Evolutionary conservation across 2,888 invertebrate genomes (phyloP).

Genomic region (Agrotis exclamationis): DNA sequence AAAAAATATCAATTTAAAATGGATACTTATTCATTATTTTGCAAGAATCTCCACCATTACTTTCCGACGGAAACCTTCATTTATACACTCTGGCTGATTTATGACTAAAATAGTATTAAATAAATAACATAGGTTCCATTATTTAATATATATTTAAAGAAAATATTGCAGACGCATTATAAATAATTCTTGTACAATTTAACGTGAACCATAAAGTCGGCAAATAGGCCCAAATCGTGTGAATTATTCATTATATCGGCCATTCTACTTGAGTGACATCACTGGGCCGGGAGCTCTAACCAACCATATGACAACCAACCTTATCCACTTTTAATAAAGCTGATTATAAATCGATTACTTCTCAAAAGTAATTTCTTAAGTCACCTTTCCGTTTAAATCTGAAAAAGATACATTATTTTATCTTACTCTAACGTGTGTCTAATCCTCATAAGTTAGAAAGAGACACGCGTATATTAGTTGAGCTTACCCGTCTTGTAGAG

Average conservation of each 20-base stretch:
- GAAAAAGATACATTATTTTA: conserved; percentile 69
- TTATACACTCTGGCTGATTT: background rate
- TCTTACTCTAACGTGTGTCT: conserved; percentile 75
- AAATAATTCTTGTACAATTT: conserved; percentile 54
- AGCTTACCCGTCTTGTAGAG: conserved; percentile 70
- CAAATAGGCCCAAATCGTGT: conserved; percentile 74
- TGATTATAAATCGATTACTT: conserved; percentile 63
- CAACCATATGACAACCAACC: conserved; percentile 54
- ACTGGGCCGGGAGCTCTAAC: conserved; percentile 44
- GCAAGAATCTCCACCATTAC: background rate
- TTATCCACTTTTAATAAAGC: conserved; percentile 63
- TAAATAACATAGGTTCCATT: conserved; percentile 13
- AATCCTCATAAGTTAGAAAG: conserved; percentile 73
- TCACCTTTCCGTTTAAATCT: conserved; percentile 71
- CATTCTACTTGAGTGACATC: conserved; percentile 77
- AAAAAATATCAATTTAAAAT: background rate
- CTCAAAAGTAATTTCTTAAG: conserved; percentile 78
- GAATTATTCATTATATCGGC: conserved; percentile 77
- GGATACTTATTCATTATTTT: background rate
- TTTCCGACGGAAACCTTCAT: conserved; percentile 53
- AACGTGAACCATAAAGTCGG: conserved; percentile 45
- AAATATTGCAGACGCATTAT: conserved; percentile 33
- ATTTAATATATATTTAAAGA: conserved; percentile 40
- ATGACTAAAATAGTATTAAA: conserved; percentile 4
- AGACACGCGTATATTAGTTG: conserved; percentile 75